These are phyloP conservation scores for Notothenia rossii DNA, from an alignment of 2,113 vertebrate species.

Conservation along the genomic window DNA sequence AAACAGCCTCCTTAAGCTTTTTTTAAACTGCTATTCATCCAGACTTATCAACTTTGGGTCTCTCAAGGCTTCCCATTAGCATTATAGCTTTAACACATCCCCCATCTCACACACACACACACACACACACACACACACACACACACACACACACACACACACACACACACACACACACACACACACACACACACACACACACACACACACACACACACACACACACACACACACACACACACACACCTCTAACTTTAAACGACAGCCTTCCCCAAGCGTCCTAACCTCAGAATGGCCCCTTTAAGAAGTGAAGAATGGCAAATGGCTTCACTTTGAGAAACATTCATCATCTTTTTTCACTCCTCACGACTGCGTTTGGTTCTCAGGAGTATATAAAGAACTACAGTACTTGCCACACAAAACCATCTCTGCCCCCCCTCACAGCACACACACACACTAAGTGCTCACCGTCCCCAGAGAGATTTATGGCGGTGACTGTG, in stretches of 20 bases:
- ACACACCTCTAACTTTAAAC: not conserved
- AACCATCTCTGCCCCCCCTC: slow-evolving; percentile 23
- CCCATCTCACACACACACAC: not conserved
- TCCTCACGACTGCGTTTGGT: slow-evolving; percentile 38
- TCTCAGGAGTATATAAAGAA: slow-evolving; percentile 41
- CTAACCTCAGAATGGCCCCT: slow-evolving; percentile 29
- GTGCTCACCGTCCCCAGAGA: slow-evolving; percentile 39
- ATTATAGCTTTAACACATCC: slow-evolving; percentile 15
- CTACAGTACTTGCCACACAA: slow-evolving; percentile 26
- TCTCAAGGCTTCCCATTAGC: slow-evolving; percentile 41
- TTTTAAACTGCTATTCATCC: slow-evolving; percentile 28
- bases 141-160: too few species aligned
- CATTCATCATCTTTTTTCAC: slow-evolving; percentile 21
- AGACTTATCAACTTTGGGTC: slow-evolving; percentile 5
- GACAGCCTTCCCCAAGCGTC: not conserved
- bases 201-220: too few species aligned
- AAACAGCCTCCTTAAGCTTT: not conserved
- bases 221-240: too few species aligned
- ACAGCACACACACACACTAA: slow-evolving; percentile 8
- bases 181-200: too few species aligned
- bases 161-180: too few species aligned
- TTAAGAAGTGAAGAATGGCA: slow-evolving; percentile 39
- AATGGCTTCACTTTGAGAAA: slow-evolving; percentile 39
- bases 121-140: too few species aligned
- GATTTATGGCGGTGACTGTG: slow-evolving; percentile 60